A percentile compares a stretch with the other conserved stretches of the same genome.
These are phyloP conservation scores for Porites australiensis DNA, from an alignment of 64 coral and sea anemone species.

Conservation along the genomic window DNA sequence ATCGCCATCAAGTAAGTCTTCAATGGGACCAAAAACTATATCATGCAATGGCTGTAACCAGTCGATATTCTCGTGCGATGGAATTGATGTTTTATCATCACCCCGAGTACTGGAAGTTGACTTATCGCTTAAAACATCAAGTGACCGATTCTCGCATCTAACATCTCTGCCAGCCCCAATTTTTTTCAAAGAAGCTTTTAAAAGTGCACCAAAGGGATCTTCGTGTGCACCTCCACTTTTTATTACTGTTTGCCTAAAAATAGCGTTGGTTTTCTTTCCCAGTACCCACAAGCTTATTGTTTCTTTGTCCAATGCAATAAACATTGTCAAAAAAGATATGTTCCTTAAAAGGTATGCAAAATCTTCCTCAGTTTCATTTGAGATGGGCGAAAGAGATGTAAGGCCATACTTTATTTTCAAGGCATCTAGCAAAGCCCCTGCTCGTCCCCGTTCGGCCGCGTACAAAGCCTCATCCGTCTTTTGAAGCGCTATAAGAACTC, in stretches of 20 bases:
- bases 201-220: neutral
- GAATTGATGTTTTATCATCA: neutral
- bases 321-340: neutral
- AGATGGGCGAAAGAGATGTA: neutral
- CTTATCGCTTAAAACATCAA: neutral
- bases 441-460: constrained; percentile 30
- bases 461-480: constrained; percentile 29
- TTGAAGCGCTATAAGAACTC: neutral
- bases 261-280: neutral
- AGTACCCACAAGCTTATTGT: neutral
- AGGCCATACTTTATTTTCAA: constrained; percentile 1
- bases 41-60: neutral
- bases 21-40: neutral
- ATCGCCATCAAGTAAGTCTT: constrained; percentile 6
- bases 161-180: neutral
- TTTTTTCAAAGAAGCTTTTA: neutral
- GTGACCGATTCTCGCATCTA: neutral
- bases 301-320: neutral
- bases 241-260: neutral
- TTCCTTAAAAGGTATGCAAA: neutral
- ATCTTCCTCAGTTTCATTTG: neutral
- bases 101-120: neutral
- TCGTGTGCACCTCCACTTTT: neutral
- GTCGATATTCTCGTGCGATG: neutral
- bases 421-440: neutral